phyloP scores from a whole-genome alignment of 1,140 invertebrate genomes.

The Pantala flavescens region DNA sequence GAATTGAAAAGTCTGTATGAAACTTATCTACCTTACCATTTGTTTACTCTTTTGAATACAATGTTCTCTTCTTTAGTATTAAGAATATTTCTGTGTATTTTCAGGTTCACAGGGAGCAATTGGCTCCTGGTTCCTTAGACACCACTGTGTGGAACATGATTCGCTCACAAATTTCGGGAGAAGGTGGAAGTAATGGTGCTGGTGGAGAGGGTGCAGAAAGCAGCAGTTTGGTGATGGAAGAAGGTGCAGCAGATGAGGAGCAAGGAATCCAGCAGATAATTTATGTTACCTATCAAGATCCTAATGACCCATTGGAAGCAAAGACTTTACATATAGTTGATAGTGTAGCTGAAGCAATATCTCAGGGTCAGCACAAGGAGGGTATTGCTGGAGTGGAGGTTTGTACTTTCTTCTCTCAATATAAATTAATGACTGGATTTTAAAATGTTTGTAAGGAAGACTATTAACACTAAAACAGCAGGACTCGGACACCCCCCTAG shows the following conservation, averaged over 20 bases:
- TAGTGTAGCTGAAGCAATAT: constrained; percentile 20
- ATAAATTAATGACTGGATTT: no score
- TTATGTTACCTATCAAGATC: constrained; percentile 41
- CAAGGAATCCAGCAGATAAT: constrained; percentile 36
- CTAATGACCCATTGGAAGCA: constrained; percentile 33
- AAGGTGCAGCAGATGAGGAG: constrained; percentile 28
- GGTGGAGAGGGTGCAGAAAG: constrained; percentile 16
- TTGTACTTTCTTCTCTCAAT: not conserved
- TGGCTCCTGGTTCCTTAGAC: constrained; percentile 16
- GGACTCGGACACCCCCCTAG: no score
- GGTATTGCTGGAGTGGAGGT: not conserved
- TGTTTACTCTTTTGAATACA: no score
- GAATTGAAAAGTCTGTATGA: no score
- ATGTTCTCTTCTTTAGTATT: no score
- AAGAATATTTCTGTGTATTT: not conserved
- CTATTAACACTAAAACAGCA: no score
- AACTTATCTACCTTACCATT: no score
- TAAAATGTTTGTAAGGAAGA: no score
- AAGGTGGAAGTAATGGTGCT: constrained; percentile 11
- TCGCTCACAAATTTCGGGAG: constrained; percentile 22
- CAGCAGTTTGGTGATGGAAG: constrained; percentile 23
- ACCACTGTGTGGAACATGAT: constrained; percentile 24
- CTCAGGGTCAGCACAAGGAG: not conserved
- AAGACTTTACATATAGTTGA: constrained; percentile 34
- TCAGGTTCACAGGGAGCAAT: constrained; percentile 21